phyloP scores from a whole-genome alignment of 2,797 vertebrate genomes.

The Diplodus sargus region DNA sequence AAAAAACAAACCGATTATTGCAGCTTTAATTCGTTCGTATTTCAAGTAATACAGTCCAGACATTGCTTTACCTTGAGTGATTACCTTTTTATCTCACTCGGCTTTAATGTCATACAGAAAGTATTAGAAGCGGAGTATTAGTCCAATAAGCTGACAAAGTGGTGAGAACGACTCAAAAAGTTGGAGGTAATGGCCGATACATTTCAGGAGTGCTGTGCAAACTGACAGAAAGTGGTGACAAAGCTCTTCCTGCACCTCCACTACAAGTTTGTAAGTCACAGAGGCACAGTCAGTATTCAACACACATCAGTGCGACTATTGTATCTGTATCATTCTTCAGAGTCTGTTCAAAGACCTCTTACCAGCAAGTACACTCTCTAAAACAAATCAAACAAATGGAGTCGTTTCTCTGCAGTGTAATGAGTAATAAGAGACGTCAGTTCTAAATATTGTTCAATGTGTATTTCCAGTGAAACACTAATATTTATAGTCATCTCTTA shows the following conservation, averaged over 20 bases:
- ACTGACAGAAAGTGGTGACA: conserved; percentile 5
- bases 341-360: conserved; percentile 20
- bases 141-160: conserved; percentile 15
- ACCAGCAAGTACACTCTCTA: conserved; percentile 22
- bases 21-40: conserved; percentile 3
- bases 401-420: background rate
- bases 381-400: conserved; percentile 24
- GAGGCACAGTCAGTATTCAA: conserved; percentile 23
- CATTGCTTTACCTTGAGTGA: conserved; percentile 2
- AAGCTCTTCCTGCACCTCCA: background rate
- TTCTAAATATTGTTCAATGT: background rate
- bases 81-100: conserved; percentile 13
- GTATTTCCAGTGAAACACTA: conserved; percentile 31
- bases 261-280: conserved; percentile 4
- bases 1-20: conserved; percentile 5
- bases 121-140: conserved; percentile 10
- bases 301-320: background rate
- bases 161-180: conserved; percentile 11
- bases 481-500: conserved; percentile 22
- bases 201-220: conserved; percentile 12
- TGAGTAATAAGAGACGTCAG: background rate
- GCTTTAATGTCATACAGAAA: background rate
- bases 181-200: conserved; percentile 17
- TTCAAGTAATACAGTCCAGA: background rate
- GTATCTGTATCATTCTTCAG: background rate